Evolutionary conservation across 2,888 invertebrate genomes (phyloP).

Genomic region (Lithophane socia): DNA sequence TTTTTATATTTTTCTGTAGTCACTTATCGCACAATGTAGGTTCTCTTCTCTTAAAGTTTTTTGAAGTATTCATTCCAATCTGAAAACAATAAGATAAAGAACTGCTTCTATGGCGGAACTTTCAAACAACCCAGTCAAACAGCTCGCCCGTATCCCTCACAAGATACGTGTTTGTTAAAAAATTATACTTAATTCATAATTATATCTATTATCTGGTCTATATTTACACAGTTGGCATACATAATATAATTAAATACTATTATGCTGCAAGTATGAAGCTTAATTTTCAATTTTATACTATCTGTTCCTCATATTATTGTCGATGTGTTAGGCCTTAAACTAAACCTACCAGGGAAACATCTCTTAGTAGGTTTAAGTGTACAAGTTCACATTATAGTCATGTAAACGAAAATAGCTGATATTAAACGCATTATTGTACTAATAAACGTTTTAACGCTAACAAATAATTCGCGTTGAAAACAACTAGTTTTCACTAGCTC

Average conservation of each 20-base stretch:
- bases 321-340: slow-evolving; percentile 23
- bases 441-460: slow-evolving; percentile 23
- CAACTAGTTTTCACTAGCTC: slow-evolving; percentile 69
- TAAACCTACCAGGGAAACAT: neutral
- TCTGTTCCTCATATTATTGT: slow-evolving; percentile 19
- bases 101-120: neutral
- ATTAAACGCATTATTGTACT: slow-evolving; percentile 7
- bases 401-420: slow-evolving; percentile 5
- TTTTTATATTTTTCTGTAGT: too few species aligned
- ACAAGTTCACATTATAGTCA: neutral
- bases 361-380: neutral
- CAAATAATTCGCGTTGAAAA: slow-evolving; percentile 33
- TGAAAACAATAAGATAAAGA: neutral
- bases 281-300: slow-evolving; percentile 37
- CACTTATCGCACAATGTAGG: too few species aligned
- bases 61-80: too few species aligned
- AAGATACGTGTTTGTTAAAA: neutral
- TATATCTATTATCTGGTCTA: slow-evolving; percentile 20
- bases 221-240: slow-evolving; percentile 49
- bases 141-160: neutral
- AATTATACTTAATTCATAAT: slow-evolving; percentile 5
- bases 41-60: too few species aligned
- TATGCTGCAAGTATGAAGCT: slow-evolving; percentile 33
- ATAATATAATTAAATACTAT: slow-evolving; percentile 38
- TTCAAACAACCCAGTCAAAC: neutral